A percentile compares a stretch with the other conserved stretches of the same genome.
These are phyloP conservation scores for Eulemur coronatus DNA, from an alignment of 2,797 vertebrate species.

Conservation along the genomic window DNA sequence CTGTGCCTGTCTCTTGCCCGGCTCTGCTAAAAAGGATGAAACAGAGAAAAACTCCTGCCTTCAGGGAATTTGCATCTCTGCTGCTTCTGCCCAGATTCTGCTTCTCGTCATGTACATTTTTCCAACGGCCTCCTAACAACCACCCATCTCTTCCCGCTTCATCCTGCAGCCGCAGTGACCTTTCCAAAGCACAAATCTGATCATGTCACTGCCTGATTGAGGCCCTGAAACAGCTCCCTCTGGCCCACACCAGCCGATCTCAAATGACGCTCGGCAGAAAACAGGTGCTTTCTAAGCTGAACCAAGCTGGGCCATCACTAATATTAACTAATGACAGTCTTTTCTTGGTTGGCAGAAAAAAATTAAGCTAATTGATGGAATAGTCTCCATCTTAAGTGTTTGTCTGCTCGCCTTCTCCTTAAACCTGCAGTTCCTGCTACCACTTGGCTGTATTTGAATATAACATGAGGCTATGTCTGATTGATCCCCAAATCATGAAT, in stretches of 20 bases:
- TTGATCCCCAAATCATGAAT: background rate
- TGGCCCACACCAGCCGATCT: background rate
- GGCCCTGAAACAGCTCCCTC: constrained; percentile 50
- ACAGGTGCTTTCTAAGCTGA: background rate
- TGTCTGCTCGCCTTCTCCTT: constrained; percentile 48
- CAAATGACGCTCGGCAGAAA: background rate
- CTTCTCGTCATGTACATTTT: background rate
- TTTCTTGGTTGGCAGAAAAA: constrained; percentile 42
- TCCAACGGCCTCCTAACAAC: background rate
- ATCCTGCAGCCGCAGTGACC: background rate
- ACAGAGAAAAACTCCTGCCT: background rate
- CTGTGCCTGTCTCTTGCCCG: background rate
- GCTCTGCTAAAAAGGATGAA: background rate
- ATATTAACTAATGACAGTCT: constrained; percentile 41
- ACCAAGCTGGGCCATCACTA: background rate
- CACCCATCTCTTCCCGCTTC: background rate
- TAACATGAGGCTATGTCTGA: background rate
- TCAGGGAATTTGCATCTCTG: background rate
- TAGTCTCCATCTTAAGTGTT: constrained; percentile 30
- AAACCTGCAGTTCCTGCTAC: background rate
- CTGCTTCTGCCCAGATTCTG: background rate
- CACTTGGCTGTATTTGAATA: background rate
- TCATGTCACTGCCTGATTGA: constrained; percentile 53
- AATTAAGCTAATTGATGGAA: constrained; percentile 60
- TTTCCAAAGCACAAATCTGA: constrained; percentile 62